Conservation (phyloP, 1,140 invertebrate species). For the Neuroterus valhalla region DNA sequence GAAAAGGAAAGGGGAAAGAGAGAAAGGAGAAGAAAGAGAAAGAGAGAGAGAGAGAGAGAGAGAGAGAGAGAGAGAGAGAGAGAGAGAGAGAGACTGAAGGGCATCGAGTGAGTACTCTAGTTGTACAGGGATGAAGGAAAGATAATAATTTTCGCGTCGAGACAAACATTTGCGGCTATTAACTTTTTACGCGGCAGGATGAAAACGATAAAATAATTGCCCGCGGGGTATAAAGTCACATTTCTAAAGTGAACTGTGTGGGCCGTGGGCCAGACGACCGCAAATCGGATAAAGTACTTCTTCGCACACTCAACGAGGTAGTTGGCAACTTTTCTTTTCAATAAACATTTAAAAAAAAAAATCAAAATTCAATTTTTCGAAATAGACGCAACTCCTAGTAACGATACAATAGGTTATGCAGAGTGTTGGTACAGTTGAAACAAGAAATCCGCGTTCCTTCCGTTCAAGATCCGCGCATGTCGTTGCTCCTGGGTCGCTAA, state of each 20-base stretch:
- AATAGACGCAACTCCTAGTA: no score
- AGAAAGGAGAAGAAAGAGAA: no score
- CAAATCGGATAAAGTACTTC: background rate
- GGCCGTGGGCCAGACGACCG: background rate
- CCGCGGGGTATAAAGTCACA: background rate
- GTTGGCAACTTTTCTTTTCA: background rate
- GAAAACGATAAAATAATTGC: constrained; percentile 25
- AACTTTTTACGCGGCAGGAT: constrained; percentile 7
- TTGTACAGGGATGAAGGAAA: background rate
- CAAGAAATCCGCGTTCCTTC: no score
- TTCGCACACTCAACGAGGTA: background rate
- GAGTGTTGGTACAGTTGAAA: no score
- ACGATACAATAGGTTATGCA: no score
- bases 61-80: no score
- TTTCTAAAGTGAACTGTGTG: constrained; percentile 11
- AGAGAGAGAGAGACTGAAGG: no score
- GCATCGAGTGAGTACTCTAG: background rate
- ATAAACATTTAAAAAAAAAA: background rate
- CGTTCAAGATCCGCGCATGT: background rate
- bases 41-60: no score
- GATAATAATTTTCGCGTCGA: constrained; percentile 12
- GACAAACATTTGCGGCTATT: constrained; percentile 6
- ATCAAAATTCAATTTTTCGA: no score
- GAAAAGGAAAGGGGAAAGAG: no score
- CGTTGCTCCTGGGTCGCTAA: background rate